Conservation (phyloP, 2,888 invertebrate species). For the Ditula angustiorana region DNA sequence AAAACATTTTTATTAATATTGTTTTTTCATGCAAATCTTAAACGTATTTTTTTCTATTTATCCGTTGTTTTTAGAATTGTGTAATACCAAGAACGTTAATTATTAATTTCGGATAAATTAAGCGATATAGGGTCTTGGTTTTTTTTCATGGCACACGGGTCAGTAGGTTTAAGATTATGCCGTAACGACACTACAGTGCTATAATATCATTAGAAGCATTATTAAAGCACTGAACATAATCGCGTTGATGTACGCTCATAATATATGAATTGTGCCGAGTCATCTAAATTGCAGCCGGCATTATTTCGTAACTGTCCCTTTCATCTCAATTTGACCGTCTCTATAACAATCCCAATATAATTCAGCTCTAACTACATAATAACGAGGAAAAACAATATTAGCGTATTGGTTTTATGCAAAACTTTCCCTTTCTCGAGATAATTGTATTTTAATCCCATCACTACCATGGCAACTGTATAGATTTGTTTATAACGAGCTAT, state of each 20-base stretch:
- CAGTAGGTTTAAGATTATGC: too few species aligned
- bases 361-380: conserved; percentile 24
- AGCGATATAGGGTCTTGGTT: too few species aligned
- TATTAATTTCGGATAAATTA: too few species aligned
- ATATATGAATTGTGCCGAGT: not conserved
- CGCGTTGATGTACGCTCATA: not conserved
- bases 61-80: too few species aligned
- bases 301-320: conserved; percentile 17
- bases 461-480: not conserved
- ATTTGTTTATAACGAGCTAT: not conserved
- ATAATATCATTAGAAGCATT: not conserved
- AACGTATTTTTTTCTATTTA: too few species aligned
- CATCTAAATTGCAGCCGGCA: not conserved
- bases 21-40: too few species aligned
- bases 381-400: conserved; percentile 25
- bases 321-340: conserved; percentile 3
- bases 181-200: not conserved
- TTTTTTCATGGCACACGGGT: too few species aligned
- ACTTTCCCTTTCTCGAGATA: conserved; percentile 29
- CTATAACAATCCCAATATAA: conserved; percentile 17
- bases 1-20: too few species aligned
- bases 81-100: too few species aligned
- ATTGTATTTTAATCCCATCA: conserved; percentile 21
- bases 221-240: not conserved
- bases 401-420: conserved; percentile 27